Base-by-base conservation (phyloP, 2,888 invertebrate species). In the Agrotis puta region DNA sequence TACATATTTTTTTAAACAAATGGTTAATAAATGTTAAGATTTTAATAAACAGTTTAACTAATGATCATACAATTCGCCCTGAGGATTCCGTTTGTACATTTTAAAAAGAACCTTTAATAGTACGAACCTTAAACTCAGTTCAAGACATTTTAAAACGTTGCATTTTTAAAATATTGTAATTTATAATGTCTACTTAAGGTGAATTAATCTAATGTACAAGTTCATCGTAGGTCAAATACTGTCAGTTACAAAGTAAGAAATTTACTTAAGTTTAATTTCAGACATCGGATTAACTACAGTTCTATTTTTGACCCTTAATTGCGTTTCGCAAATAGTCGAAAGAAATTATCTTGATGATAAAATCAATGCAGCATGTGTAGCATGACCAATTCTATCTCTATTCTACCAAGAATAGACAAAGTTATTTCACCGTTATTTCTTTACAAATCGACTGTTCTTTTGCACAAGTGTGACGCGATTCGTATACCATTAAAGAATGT, bases 181-280 rank as follows among this genome's bases (percentile, higher is more conserved):
- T 62, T 65, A 61, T 43, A 58, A 59, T 45, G 80, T 74, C 75
- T 77, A 61, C 24, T 48, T 0, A 53, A 70, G 77, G 54, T 63
- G 71, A 81, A 68, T 74, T 75, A 33, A 61, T 18, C 2, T 13
- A 73, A 50, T 9, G 4, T 59, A 24, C 27, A 77, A 81, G 70
- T 20, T 79, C 71, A 65, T 53, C n/a, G 47, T 50, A 67, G 64
- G 70, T 67, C 77, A 77, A 39, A 58, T 16, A 47, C 24, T 70
- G 58, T 54, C 14, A 33, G 47, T 24, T 11, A 7, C 16, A 57
- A 18, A 20, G 9, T 51, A 27, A 13, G 9, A 47, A 68, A 48
- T 16, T 20, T 22, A 64, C 18, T 18, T 14, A 13, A 48, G 16
- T n/a, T 53, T 22, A 3, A 16, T n/a, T 69, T 45, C 16, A n/a